These are phyloP conservation scores for Proteles cristata DNA, from an alignment of 2,113 vertebrate species.

Conservation along the genomic window DNA sequence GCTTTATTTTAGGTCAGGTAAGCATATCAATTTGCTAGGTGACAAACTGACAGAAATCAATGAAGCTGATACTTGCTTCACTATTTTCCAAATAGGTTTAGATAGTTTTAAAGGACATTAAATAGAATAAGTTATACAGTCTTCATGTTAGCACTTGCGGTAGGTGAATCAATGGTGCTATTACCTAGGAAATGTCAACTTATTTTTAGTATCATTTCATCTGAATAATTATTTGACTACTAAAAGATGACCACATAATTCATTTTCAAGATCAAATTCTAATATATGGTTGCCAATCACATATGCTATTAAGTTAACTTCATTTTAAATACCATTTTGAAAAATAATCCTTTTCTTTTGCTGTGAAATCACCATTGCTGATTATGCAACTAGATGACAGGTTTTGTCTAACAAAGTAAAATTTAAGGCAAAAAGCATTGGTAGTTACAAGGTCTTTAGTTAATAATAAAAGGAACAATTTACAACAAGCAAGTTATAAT, in stretches of 20 bases:
- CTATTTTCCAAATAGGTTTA: conserved; percentile 29
- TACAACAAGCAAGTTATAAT: background rate
- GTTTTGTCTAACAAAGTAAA: conserved; percentile 36
- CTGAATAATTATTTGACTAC: conserved; percentile 31
- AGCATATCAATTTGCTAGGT: background rate
- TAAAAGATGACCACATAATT: conserved; percentile 52
- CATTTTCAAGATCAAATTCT: conserved; percentile 59
- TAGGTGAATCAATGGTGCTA: background rate
- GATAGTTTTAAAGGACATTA: conserved; percentile 36
- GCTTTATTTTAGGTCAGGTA: conserved; percentile 30
- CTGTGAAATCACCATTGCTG: conserved; percentile 45
- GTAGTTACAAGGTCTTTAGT: background rate
- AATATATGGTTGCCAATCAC: conserved; percentile 39
- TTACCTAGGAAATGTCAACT: conserved; percentile 44
- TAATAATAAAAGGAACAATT: background rate
- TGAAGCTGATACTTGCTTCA: background rate
- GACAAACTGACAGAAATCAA: background rate
- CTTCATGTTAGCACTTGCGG: background rate
- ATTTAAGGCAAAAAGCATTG: conserved; percentile 37
- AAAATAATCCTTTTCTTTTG: conserved; percentile 53
- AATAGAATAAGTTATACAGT: background rate
- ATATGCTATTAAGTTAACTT: conserved; percentile 15
- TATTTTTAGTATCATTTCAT: conserved; percentile 57
- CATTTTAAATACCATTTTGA: conserved; percentile 68
- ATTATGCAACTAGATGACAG: conserved; percentile 60